These are phyloP conservation scores for Chymomyza procnemis DNA, from an alignment of 2,888 invertebrate species.

Conservation along the genomic window DNA sequence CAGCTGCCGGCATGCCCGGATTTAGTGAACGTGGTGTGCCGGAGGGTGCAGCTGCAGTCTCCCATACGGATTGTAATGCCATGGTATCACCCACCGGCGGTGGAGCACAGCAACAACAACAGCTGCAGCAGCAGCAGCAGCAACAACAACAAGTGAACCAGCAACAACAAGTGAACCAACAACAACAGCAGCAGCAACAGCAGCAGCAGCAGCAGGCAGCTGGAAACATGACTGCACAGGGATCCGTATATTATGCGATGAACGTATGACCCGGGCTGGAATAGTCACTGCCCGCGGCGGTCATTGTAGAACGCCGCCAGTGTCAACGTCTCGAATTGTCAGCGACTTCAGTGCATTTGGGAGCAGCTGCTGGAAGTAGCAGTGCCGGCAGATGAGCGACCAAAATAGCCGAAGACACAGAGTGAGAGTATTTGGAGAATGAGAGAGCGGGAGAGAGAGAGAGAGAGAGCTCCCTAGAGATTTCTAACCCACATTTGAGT, in stretches of 20 bases:
- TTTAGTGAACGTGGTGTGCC: constrained; percentile 84
- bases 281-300: constrained; percentile 76
- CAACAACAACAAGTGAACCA: constrained; percentile 42
- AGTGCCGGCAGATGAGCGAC: constrained; percentile 18
- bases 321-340: constrained; percentile 76
- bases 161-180: constrained; percentile 38
- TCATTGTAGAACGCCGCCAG: constrained; percentile 76
- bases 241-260: constrained; percentile 89
- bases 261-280: constrained; percentile 87
- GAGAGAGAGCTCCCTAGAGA: too few species aligned
- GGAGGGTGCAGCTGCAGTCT: constrained; percentile 85
- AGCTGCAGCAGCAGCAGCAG: constrained; percentile 76
- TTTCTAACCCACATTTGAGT: neutral
- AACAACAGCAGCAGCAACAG: constrained; percentile 37
- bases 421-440: neutral
- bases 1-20: constrained; percentile 65
- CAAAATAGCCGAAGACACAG: neutral
- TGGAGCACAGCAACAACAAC: constrained; percentile 66
- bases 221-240: constrained; percentile 52
- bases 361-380: constrained; percentile 24
- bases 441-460: neutral
- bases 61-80: constrained; percentile 71
- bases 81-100: constrained; percentile 71
- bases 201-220: constrained; percentile 47
- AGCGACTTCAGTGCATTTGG: constrained; percentile 75